phyloP scores from a whole-genome alignment of 2,888 invertebrate genomes.

The Ferdinandea cuprea region DNA sequence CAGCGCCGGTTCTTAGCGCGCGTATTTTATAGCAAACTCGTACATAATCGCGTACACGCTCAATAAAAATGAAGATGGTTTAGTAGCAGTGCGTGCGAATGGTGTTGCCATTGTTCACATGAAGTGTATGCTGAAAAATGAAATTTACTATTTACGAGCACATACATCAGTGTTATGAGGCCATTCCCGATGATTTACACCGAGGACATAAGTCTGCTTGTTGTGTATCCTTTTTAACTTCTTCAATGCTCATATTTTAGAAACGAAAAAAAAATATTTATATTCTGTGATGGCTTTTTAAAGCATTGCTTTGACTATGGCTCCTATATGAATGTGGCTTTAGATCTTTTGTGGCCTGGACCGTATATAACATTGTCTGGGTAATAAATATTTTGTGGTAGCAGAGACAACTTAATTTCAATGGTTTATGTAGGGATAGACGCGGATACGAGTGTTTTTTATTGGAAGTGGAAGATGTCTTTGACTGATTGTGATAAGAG shows the following conservation, averaged over 20 bases:
- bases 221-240: constrained; percentile 30
- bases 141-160: constrained; percentile 65
- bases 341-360: constrained; percentile 36
- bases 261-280: constrained; percentile 50
- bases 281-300: constrained; percentile 3
- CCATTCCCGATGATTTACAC: constrained; percentile 64
- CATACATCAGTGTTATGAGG: constrained; percentile 67
- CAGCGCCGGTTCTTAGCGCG: no score
- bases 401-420: constrained; percentile 50
- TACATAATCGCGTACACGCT: background rate
- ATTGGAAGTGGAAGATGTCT: background rate
- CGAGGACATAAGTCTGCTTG: constrained; percentile 29
- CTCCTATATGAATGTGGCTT: constrained; percentile 4
- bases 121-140: constrained; percentile 47
- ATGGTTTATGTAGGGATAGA: constrained; percentile 5
- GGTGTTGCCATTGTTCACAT: constrained; percentile 43
- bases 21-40: background rate
- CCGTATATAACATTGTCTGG: constrained; percentile 40
- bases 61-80: constrained; percentile 28
- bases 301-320: background rate
- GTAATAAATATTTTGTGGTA: constrained; percentile 36
- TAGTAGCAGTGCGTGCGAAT: constrained; percentile 26
- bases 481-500: no score
- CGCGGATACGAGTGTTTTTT: background rate
- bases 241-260: constrained; percentile 31